Conservation (phyloP, 2,888 invertebrate species). For the Monopis laevigella region DNA sequence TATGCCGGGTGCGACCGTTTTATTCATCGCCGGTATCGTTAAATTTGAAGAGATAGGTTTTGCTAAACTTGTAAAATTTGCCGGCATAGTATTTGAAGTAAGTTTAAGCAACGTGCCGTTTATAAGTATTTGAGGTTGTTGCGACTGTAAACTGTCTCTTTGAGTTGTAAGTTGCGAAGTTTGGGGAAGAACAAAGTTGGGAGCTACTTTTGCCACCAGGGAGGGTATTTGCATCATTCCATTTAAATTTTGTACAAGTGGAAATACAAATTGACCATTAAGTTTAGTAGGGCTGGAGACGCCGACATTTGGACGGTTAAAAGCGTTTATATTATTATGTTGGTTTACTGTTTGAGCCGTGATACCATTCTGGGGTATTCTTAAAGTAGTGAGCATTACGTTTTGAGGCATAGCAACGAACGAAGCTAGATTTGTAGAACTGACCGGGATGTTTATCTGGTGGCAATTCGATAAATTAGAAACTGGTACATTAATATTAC, state of each 20-base stretch:
- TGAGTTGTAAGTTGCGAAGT: conserved; percentile 30
- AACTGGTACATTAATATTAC: conserved; percentile 47
- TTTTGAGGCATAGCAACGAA: conserved; percentile 62
- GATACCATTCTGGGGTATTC: conserved; percentile 62
- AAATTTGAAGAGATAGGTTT: conserved; percentile 47
- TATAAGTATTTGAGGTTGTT: conserved; percentile 56
- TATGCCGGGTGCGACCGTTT: conserved; percentile 45
- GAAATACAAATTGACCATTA: conserved; percentile 66
- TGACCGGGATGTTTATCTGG: conserved; percentile 48
- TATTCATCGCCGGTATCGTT: conserved; percentile 48
- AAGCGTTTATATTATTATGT: conserved; percentile 46
- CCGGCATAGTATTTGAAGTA: conserved; percentile 39
- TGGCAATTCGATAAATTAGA: conserved; percentile 53
- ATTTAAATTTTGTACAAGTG: conserved; percentile 68
- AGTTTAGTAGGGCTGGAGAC: conserved; percentile 57
- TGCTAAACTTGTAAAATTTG: conserved; percentile 41
- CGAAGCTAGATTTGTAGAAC: conserved; percentile 48
- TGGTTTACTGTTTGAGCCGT: conserved; percentile 42
- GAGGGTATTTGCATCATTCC: conserved; percentile 71
- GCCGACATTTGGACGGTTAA: conserved; percentile 47
- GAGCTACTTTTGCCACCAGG: conserved; percentile 63
- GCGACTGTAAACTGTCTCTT: conserved; percentile 37
- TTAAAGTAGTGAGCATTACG: conserved; percentile 65
- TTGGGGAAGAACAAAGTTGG: conserved; percentile 60
- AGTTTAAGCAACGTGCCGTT: conserved; percentile 62